Evolutionary conservation across 2,797 vertebrate genomes (phyloP), one percentile per base, ranked within the genome.

Genomic region (Lithobates sylvaticus): DNA sequence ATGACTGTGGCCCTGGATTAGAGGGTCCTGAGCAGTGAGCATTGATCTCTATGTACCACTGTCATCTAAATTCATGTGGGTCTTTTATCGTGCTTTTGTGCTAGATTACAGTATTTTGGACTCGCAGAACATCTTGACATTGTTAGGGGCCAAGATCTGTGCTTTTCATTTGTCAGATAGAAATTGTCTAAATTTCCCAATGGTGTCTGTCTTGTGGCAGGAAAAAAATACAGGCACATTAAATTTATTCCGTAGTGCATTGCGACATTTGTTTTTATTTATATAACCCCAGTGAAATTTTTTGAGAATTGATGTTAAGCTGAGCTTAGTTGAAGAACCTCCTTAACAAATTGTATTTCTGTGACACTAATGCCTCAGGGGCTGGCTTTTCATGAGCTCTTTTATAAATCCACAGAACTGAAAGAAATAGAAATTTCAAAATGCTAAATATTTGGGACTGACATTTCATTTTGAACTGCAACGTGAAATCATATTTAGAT

Each of bases 281-380:
- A 36, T 81, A 36, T 72, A 32, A 81, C 69, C 23, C 67, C 67
- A 8, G 26, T 81, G 68, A 81, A 72, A 72, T 81, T 61, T 81
- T 81, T 61, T 36, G 79, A 18, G 50, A 34, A 81, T 81, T 81
- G 47, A 81, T 72, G 79, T 81, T 81, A 61, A 71, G 78, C 68
- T 71, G 27, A 7, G 78, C 44, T 67, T 81, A 71, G 68, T 36
- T 71, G 47, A 58, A 58, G 78, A 58, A 58, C 68, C 78, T 39
- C 32, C 54, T 71, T 61, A 36, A 61, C 18, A 81, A 72, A 72
- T 81, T 81, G 23, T 36, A 81, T 58, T 81, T 81, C 65, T 34
- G 44, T 81, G 78, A 71, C 44, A 32, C 69, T 71, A 39, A 58
- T 32, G 78, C 68, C 68, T n/a, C 29, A 58, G 21, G 67, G 67